These are phyloP conservation scores for Pogoniulus pusillus DNA, from an alignment of 2,797 vertebrate genomes.

Conservation along the genomic window DNA sequence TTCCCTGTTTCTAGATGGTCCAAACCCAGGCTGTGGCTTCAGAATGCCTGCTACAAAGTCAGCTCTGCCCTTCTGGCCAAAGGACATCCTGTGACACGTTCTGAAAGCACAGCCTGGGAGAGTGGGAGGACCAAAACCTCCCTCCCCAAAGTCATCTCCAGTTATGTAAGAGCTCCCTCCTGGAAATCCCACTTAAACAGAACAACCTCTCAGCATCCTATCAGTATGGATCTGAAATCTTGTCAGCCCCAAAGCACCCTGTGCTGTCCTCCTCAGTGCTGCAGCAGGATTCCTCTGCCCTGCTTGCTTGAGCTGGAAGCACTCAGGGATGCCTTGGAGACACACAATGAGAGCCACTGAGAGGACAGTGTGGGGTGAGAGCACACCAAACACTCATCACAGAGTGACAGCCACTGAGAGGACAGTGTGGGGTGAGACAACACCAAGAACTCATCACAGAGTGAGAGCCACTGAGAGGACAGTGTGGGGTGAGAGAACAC, in stretches of 20 bases:
- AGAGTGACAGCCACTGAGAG: no score
- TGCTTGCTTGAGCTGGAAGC: not conserved
- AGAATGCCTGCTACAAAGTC: not conserved
- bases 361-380: not conserved
- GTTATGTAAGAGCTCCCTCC: not conserved
- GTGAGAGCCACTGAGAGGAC: not conserved
- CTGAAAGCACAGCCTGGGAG: not conserved
- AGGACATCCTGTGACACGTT: not conserved
- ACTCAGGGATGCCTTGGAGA: not conserved
- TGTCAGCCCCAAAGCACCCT: not conserved
- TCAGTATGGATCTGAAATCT: not conserved
- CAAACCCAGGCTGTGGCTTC: not conserved
- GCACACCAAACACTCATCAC: no score
- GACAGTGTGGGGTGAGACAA: no score
- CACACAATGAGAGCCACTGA: no score
- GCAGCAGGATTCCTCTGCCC: not conserved
- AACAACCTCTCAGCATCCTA: accelerated
- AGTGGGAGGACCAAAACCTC: not conserved
- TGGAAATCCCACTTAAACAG: not conserved
- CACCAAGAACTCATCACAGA: not conserved
- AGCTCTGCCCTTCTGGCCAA: not conserved
- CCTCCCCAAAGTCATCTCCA: not conserved
- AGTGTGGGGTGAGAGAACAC: no score
- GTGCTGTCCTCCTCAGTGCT: not conserved
- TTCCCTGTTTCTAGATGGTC: not conserved